Evolutionary conservation across 2,113 vertebrate species (phyloP).

Genomic region (Tenrec ecaudatus): DNA sequence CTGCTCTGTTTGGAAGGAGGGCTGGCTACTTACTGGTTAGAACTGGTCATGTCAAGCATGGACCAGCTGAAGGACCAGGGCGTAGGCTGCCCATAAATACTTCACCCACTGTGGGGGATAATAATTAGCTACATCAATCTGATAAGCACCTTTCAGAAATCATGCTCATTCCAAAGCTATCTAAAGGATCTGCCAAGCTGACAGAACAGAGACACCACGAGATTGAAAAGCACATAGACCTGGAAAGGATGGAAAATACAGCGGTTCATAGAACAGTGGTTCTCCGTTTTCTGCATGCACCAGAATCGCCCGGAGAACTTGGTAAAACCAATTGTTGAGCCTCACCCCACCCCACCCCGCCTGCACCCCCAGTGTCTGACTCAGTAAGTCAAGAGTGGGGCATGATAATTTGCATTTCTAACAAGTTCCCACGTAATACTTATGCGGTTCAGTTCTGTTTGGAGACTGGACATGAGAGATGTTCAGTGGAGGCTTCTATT

Average conservation of each 20-base stretch:
- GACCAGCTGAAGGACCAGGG: neutral
- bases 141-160: neutral
- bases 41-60: neutral
- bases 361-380: neutral
- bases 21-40: neutral
- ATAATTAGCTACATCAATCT: neutral
- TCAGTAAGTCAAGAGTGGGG: neutral
- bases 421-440: neutral
- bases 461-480: neutral
- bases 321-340: neutral
- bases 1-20: no score
- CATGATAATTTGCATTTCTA: slow-evolving; percentile 24
- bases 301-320: neutral
- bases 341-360: no score
- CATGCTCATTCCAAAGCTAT: neutral
- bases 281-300: neutral
- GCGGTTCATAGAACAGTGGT: neutral
- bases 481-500: neutral
- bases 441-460: neutral
- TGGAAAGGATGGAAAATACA: neutral
- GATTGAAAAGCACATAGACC: neutral
- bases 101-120: neutral
- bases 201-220: neutral
- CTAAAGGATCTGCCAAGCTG: neutral
- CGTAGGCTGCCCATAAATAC: neutral